Conservation (phyloP, 2,888 invertebrate genomes). For the Agapostemon virescens region DNA sequence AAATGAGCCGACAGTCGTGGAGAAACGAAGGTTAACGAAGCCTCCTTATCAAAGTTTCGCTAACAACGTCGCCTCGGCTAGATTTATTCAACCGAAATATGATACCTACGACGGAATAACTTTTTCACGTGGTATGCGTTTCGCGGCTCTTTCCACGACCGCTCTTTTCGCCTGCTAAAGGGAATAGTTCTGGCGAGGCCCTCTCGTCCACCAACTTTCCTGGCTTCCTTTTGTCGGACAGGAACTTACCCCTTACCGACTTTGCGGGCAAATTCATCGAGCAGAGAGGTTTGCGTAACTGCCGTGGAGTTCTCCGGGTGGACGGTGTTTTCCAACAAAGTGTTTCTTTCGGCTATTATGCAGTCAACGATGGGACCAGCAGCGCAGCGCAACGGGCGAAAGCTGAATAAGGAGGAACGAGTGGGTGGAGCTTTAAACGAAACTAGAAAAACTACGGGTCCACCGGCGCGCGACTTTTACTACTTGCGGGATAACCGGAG, state of each 20-base stretch:
- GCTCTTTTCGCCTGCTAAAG: slow-evolving; percentile 6
- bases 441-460: slow-evolving; percentile 41
- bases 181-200: slow-evolving; percentile 26
- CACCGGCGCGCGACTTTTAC: slow-evolving; percentile 24
- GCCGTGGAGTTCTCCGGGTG: slow-evolving; percentile 43
- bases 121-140: slow-evolving; percentile 4
- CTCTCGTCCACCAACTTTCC: slow-evolving; percentile 32
- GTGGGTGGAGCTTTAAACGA: slow-evolving; percentile 9
- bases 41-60: not conserved
- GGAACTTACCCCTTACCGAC: slow-evolving; percentile 39
- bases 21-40: not conserved
- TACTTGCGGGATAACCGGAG: slow-evolving; percentile 27
- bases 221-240: slow-evolving; percentile 40
- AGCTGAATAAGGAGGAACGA: slow-evolving; percentile 24
- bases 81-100: not conserved
- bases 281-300: slow-evolving; percentile 40
- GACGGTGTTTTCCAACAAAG: slow-evolving; percentile 52
- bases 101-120: not conserved
- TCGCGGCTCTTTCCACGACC: not conserved
- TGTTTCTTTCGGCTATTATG: slow-evolving; percentile 57
- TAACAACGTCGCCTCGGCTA: not conserved
- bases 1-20: not conserved
- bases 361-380: slow-evolving; percentile 17
- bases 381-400: not conserved
- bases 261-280: slow-evolving; percentile 53